Base-by-base conservation (phyloP, 2,888 invertebrate genomes). In the Limnephilus lunatus region DNA sequence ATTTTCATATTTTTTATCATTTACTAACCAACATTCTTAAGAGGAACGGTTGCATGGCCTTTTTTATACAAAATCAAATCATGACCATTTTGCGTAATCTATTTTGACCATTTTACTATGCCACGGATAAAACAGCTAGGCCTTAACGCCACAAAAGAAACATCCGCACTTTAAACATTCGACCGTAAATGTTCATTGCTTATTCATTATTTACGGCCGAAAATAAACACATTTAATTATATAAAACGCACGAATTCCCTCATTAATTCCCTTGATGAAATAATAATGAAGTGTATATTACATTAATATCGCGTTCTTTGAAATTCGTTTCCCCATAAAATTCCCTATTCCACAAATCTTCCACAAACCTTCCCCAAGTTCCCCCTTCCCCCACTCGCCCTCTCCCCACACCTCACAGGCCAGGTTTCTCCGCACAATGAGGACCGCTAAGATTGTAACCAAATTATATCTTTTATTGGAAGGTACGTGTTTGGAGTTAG, bases 401-500 rank as follows among this genome's bases (percentile, higher is more conserved):
- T n/a, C n/a, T 11, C 85, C 14, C 19, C n/a, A 80, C 25, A 2
- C 39, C 25, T 15, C 48, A 14, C 48, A 48, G 35, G 35, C 44
- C 31, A 39, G 35, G 81, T 83, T 81, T 83, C 83, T 39, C 85
- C 12, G 85, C 31, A 68, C 68, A 30, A 12, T 87, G 82, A 83
- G 48, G 83, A 48, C 68, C 81, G 89, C 89, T 89, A 86, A 86
- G 89, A 89, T 89, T 81, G 44, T 90, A 90, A 90, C 90, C 90
- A 81, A 81, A 90, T 81, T 44, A 44, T 90, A 81, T 19, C 30
- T 15, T 90, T 90, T 90, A 48, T 30, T 82, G 15, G 39, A 90
- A 90, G 90, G 90, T 90, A 90, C 90, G 90, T 90, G 89, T 68
- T 68, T 31, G 80, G 90, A 90, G 90, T 30, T 31, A 82, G 90